phyloP scores from a whole-genome alignment of 92 coral and sea anemone genomes.

The Muricea muricata region DNA sequence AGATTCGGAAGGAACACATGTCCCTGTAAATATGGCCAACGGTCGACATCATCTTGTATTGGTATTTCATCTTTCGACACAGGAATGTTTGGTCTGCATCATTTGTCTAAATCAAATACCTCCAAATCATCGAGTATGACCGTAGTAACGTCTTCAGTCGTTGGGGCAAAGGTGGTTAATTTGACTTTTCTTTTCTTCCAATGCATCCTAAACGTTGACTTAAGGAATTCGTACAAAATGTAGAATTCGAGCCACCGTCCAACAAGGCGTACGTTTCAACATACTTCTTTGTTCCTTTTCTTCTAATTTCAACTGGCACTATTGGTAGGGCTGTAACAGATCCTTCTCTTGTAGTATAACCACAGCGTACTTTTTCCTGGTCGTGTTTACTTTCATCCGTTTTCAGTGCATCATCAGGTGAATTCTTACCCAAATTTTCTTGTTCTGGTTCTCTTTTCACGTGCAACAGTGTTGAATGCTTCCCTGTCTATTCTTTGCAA shows the following conservation, averaged over 20 bases:
- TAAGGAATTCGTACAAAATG: conserved; percentile 49
- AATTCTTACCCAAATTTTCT: too few species aligned
- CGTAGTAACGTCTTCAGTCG: conserved; percentile 9
- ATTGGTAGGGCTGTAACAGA: neutral
- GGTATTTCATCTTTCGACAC: conserved; percentile 44
- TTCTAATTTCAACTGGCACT: conserved; percentile 57
- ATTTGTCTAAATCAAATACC: conserved; percentile 56
- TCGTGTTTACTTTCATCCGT: too few species aligned
- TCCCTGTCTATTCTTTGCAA: too few species aligned
- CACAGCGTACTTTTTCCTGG: conserved; percentile 25
- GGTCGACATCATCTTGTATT: conserved; percentile 51
- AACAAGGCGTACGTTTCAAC: conserved; percentile 54
- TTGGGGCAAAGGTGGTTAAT: conserved; percentile 41
- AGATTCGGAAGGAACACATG: neutral
- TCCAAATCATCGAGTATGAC: neutral
- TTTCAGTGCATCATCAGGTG: too few species aligned
- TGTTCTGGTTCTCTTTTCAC: too few species aligned
- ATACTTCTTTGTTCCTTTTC: neutral
- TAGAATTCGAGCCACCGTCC: conserved; percentile 51
- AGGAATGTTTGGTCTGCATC: conserved; percentile 34
- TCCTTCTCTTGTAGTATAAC: neutral
- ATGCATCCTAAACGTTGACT: conserved; percentile 9
- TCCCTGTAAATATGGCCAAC: conserved; percentile 59
- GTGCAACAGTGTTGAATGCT: too few species aligned
- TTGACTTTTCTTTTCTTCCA: conserved; percentile 32